phyloP scores from a whole-genome alignment of 2,797 vertebrate genomes.

The Clarias platycephalus region DNA sequence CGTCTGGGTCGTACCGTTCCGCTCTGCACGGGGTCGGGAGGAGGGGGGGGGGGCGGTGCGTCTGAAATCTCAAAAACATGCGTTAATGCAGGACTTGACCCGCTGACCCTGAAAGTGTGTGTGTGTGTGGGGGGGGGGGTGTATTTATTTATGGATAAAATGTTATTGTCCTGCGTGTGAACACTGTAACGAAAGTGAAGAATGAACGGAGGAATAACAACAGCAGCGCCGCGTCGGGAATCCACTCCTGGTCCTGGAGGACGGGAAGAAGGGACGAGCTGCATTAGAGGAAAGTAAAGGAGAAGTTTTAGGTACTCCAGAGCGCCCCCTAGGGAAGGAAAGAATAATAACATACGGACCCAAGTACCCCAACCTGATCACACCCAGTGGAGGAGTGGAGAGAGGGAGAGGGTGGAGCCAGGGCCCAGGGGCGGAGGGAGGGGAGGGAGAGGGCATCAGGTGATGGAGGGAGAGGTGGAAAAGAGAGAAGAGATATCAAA shows the following conservation, averaged over 20 bases:
- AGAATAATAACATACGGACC: slow-evolving; percentile 25
- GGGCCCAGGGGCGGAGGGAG: slow-evolving; percentile 10
- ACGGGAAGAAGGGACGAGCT: neutral
- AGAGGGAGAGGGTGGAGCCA: slow-evolving; percentile 46
- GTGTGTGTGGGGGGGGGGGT: neutral
- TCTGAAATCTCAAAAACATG: neutral
- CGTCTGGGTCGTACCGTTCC: neutral
- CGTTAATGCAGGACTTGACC: neutral
- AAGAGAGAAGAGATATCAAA: neutral
- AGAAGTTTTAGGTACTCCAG: neutral
- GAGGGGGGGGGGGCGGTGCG: neutral
- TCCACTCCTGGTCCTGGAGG: neutral
- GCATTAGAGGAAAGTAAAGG: slow-evolving; percentile 7
- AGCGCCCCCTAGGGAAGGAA: slow-evolving; percentile 16
- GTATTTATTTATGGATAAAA: neutral
- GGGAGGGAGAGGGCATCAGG: too few relatives aligned
- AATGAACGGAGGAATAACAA: neutral
- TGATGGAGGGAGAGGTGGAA: neutral
- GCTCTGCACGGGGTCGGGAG: neutral
- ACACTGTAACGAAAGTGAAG: neutral
- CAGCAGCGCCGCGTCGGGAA: too few relatives aligned
- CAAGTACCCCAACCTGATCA: slow-evolving; percentile 35
- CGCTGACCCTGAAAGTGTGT: neutral
- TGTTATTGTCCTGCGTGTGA: too few relatives aligned
- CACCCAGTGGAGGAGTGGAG: slow-evolving; percentile 54